Evolutionary conservation across 1,140 invertebrate genomes (phyloP).

Genomic region (Pseudachorutes palmiensis): DNA sequence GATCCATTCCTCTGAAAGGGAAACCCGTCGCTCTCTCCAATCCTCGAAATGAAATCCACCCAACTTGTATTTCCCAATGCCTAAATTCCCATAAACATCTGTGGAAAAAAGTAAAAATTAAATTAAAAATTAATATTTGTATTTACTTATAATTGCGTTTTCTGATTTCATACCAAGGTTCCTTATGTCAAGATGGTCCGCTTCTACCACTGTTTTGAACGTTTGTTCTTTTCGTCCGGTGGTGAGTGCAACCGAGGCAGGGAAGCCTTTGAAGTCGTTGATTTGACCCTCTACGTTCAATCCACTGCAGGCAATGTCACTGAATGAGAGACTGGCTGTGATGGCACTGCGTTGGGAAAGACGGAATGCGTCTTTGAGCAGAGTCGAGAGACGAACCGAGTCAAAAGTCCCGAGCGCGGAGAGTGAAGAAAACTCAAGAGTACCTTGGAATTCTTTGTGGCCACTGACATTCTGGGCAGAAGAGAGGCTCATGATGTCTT

Average conservation of each 20-base stretch:
- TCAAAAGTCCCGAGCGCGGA: conserved; percentile 14
- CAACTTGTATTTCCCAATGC: not conserved
- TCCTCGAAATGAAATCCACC: not conserved
- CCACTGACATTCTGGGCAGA: conserved; percentile 15
- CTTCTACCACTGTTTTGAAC: not conserved
- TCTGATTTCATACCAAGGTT: not conserved
- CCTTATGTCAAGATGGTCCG: not conserved
- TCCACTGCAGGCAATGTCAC: not conserved
- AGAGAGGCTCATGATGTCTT: conserved; percentile 9
- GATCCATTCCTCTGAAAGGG: not conserved
- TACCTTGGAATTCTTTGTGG: not conserved
- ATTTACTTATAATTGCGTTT: not conserved
- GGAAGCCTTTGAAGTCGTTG: conserved; percentile 14
- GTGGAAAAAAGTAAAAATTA: not conserved
- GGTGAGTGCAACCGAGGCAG: conserved; percentile 8
- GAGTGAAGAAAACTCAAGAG: conserved; percentile 4
- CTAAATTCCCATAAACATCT: not conserved
- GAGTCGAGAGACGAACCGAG: not conserved
- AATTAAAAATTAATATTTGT: not conserved
- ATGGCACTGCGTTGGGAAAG: not conserved
- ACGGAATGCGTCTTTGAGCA: conserved; percentile 8
- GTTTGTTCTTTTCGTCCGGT: conserved; percentile 3
- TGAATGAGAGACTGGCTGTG: not conserved
- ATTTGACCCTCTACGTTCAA: conserved; percentile 17
- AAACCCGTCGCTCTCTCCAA: not conserved